Percentiles rank a stretch among this genome's conserved stretches.
phyloP scores from a whole-genome alignment of 2,113 vertebrate species.

The Neomonachus schauinslandi region DNA sequence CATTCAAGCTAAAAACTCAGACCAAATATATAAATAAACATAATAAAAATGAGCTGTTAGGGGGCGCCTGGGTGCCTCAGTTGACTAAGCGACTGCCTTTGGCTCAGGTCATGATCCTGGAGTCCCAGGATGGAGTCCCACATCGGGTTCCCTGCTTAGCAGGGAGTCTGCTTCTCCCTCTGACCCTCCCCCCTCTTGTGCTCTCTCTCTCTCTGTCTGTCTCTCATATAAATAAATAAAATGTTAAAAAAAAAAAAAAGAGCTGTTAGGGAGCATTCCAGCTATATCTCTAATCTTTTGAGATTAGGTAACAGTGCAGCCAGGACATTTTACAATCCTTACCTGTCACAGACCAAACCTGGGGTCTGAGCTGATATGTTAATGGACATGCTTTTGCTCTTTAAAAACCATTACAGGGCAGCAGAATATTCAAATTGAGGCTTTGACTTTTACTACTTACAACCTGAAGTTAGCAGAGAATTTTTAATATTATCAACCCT shows the following conservation, averaged over 20 bases:
- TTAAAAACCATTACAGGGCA: neutral
- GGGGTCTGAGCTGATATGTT: neutral
- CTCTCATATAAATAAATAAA: neutral
- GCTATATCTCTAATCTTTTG: neutral
- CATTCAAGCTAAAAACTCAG: neutral
- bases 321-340: neutral
- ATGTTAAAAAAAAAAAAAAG: neutral
- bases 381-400: neutral
- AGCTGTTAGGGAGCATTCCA: neutral
- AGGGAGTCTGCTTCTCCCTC: no score
- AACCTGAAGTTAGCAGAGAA: conserved; percentile 36
- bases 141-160: no score
- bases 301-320: neutral
- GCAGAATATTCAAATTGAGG: neutral
- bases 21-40: neutral
- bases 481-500: conserved; percentile 37
- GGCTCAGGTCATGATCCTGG: no score
- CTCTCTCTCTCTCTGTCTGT: no score
- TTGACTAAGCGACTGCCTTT: no score
- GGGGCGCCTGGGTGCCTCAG: neutral
- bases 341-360: neutral
- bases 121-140: no score
- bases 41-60: neutral
- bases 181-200: no score
- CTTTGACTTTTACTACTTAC: neutral